Percentiles rank a stretch among this genome's conserved stretches.
These are phyloP conservation scores for Gorsachius goisagi DNA, from an alignment of 2,113 vertebrate species.

Conservation along the genomic window DNA sequence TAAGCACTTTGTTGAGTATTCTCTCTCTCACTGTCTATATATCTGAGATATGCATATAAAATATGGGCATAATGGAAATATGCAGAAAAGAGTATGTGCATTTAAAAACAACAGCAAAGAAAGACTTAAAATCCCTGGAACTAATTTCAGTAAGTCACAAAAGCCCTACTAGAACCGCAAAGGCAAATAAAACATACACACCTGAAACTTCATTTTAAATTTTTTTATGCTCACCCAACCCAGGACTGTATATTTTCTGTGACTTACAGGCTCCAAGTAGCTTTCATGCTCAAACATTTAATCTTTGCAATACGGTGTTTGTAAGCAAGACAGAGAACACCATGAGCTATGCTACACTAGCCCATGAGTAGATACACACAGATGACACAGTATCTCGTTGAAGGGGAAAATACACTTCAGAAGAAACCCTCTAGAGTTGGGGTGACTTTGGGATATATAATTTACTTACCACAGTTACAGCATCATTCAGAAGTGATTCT, in stretches of 20 bases:
- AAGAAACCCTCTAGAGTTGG: not conserved
- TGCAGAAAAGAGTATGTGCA: not conserved
- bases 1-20: not conserved
- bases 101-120: not conserved
- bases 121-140: not conserved
- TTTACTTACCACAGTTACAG: slow-evolving; percentile 91
- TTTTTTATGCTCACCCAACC: not conserved
- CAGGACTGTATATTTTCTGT: not conserved
- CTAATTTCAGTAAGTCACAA: not conserved
- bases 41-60: not conserved
- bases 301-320: not conserved
- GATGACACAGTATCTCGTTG: not conserved
- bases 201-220: not conserved
- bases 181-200: not conserved
- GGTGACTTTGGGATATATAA: not conserved
- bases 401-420: not conserved
- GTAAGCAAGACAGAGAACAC: not conserved
- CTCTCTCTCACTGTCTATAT: not conserved
- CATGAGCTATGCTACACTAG: not conserved
- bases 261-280: not conserved
- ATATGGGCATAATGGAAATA: not conserved
- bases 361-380: not conserved
- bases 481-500: slow-evolving; percentile 96
- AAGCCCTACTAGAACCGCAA: not conserved
- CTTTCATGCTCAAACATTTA: not conserved